A percentile compares a stretch with the other conserved stretches of the same genome.
Evolutionary conservation across 2,888 invertebrate species (phyloP).

Genomic region (Cephus rjabovi): DNA sequence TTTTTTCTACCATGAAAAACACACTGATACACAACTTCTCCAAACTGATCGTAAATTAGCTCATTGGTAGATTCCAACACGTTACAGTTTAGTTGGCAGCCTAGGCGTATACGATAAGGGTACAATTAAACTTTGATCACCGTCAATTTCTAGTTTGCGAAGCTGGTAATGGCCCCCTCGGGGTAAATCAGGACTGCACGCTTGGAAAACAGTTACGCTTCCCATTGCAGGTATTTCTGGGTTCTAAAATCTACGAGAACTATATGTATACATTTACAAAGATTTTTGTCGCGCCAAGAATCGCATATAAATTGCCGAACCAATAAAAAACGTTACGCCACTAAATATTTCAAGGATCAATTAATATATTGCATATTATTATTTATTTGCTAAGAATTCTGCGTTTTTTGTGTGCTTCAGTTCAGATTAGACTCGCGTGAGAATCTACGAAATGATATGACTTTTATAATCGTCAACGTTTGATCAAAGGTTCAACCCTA

Average conservation of each 20-base stretch:
- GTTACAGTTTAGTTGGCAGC: constrained; percentile 42
- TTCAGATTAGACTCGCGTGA: neutral
- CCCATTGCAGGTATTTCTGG: neutral
- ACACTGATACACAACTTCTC: neutral
- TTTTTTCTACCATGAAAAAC: neutral
- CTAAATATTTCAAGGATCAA: neutral
- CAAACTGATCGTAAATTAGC: neutral
- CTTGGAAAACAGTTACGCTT: constrained; percentile 32
- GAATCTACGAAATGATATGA: neutral
- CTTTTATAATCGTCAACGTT: neutral
- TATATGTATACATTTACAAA: neutral
- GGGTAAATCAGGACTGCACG: constrained; percentile 36
- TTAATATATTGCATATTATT: neutral
- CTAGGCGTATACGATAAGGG: constrained; percentile 48
- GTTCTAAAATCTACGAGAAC: neutral
- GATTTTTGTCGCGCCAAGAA: neutral
- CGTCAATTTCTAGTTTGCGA: constrained; percentile 37
- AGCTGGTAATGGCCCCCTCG: constrained; percentile 40
- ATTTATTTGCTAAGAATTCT: neutral
- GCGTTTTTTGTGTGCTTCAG: neutral
- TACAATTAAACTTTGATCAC: constrained; percentile 55
- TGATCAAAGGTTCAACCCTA: too few relatives aligned
- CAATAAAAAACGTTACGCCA: neutral
- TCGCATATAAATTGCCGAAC: too few relatives aligned
- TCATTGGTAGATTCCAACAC: neutral